Evolutionary conservation across 2,113 vertebrate genomes (phyloP).

Genomic region (Columba livia): DNA sequence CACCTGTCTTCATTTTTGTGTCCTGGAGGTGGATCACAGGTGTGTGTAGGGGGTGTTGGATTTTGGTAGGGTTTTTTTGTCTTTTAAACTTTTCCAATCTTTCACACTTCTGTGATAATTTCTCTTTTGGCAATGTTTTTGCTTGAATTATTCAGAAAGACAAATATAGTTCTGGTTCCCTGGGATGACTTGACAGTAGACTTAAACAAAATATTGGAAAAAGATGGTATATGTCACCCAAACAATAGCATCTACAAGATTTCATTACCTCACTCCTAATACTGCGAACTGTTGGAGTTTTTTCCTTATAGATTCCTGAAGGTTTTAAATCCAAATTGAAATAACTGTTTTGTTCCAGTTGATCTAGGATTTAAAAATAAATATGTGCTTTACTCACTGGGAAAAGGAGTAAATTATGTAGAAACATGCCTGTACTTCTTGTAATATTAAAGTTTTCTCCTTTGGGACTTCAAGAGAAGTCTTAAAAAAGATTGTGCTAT

Average conservation of each 20-base stretch:
- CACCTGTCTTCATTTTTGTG: neutral
- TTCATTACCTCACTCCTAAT: neutral
- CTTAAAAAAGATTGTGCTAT: neutral
- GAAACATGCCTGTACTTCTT: neutral
- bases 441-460: neutral
- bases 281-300: rapidly evolving
- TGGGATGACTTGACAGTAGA: neutral
- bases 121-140: neutral
- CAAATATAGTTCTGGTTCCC: neutral
- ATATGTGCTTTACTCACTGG: neutral
- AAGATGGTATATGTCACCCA: neutral
- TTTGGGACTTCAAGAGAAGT: neutral
- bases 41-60: no score
- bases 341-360: neutral
- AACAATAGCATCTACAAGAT: neutral
- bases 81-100: neutral
- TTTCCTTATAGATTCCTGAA: neutral
- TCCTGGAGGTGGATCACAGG: neutral
- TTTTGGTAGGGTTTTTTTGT: neutral
- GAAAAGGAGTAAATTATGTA: neutral
- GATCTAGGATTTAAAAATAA: neutral
- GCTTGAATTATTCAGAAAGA: neutral
- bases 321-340: neutral
- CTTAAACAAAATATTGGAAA: neutral
- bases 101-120: neutral